A percentile compares a stretch with the other conserved stretches of the same genome.
Conservation (phyloP, 2,113 vertebrate genomes). For the Microcebus lehilahytsara region DNA sequence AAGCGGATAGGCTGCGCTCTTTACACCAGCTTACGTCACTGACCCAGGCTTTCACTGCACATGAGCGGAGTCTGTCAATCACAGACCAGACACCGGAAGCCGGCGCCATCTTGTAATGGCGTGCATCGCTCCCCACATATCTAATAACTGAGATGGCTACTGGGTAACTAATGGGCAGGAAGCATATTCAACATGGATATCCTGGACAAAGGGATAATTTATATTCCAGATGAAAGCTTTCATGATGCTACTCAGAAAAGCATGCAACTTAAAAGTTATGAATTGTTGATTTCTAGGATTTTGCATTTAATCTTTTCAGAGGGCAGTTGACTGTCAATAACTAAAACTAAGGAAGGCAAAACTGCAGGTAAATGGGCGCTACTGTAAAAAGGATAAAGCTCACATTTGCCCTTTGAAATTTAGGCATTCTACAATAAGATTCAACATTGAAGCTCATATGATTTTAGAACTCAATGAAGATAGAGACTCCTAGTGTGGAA, state of each 20-base stretch:
- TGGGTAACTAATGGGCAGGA: background rate
- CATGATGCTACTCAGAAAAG: background rate
- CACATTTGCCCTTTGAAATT: background rate
- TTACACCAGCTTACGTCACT: too few species aligned
- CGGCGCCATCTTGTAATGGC: too few species aligned
- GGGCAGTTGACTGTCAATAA: background rate
- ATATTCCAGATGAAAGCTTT: background rate
- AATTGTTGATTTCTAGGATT: background rate
- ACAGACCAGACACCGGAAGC: too few species aligned
- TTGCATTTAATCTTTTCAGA: background rate
- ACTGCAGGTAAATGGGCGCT: background rate
- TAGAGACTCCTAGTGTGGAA: background rate
- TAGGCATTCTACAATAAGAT: background rate
- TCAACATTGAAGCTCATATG: background rate
- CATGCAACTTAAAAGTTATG: background rate
- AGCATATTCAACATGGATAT: background rate
- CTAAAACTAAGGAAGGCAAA: background rate
- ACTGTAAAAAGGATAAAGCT: background rate
- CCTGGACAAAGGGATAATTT: background rate
- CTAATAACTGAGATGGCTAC: background rate
- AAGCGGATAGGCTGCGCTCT: too few species aligned
- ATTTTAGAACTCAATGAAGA: background rate
- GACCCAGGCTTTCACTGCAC: too few species aligned
- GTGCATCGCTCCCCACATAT: too few species aligned
- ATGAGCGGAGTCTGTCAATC: too few species aligned